phyloP scores from a whole-genome alignment of 2,888 invertebrate species.

The Drosophila longiperda region DNA sequence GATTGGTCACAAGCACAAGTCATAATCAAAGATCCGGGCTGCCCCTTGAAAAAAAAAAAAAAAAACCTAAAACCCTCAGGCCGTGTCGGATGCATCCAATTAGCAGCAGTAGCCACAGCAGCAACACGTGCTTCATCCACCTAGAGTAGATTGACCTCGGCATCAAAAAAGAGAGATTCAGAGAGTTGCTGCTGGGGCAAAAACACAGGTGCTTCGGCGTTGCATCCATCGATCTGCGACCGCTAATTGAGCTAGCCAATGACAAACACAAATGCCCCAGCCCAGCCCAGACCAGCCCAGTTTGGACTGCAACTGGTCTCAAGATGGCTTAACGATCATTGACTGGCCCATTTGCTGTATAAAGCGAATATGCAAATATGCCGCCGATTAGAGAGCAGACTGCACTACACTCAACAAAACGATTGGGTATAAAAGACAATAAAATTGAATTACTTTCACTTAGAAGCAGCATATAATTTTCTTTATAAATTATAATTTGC shows the following conservation, averaged over 20 bases:
- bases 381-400: slow-evolving; percentile 69
- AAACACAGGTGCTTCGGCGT: slow-evolving; percentile 52
- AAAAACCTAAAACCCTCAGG: slow-evolving; percentile 37
- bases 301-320: slow-evolving; percentile 42
- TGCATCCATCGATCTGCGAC: slow-evolving; percentile 56
- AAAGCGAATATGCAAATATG: slow-evolving; percentile 79
- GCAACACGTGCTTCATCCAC: slow-evolving; percentile 58
- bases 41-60: slow-evolving; percentile 1
- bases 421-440: not conserved
- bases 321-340: slow-evolving; percentile 78
- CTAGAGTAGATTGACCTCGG: slow-evolving; percentile 57
- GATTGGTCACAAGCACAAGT: slow-evolving; percentile 76
- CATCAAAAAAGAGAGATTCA: not conserved
- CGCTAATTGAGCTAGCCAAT: slow-evolving; percentile 71
- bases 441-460: not conserved
- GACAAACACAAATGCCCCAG: slow-evolving; percentile 71
- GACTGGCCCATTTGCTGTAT: slow-evolving; percentile 75
- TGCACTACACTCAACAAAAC: slow-evolving; percentile 35
- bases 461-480: not conserved
- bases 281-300: slow-evolving; percentile 38
- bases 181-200: slow-evolving; percentile 1
- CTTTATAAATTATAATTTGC: not conserved
- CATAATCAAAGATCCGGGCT: slow-evolving; percentile 54
- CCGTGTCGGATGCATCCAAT: slow-evolving; percentile 70
- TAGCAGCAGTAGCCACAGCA: slow-evolving; percentile 44